Percentiles rank a stretch among this genome's conserved stretches.
phyloP scores from a whole-genome alignment of 2,888 invertebrate species.

The Andrena camellia region DNA sequence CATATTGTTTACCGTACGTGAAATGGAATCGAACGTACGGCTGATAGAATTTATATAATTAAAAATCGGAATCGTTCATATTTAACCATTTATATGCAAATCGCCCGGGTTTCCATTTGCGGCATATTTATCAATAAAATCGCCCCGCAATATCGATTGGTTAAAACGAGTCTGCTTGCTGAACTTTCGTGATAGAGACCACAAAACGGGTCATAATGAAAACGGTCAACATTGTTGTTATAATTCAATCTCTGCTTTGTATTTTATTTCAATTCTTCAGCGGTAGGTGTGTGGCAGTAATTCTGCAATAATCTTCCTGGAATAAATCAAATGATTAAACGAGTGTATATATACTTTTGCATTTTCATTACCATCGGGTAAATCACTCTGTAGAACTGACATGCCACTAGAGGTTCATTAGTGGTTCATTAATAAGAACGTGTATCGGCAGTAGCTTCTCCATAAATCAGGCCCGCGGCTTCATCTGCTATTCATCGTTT shows the following conservation, averaged over 20 bases:
- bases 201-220: not conserved
- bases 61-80: slow-evolving; percentile 4
- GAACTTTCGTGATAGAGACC: not conserved
- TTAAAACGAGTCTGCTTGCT: not conserved
- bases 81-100: slow-evolving; percentile 4
- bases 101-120: not conserved
- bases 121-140: slow-evolving; percentile 13
- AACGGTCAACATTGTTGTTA: not conserved
- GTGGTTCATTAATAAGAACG: not conserved
- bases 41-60: slow-evolving; percentile 10
- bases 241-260: not conserved
- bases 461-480: not conserved
- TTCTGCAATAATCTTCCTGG: not conserved
- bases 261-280: not conserved
- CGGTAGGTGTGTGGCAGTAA: not conserved
- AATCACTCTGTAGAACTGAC: not conserved
- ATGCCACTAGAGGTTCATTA: not conserved
- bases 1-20: not conserved
- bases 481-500: not conserved
- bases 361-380: not conserved
- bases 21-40: not conserved
- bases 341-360: not conserved
- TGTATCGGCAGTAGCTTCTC: not conserved
- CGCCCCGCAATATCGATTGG: not conserved
- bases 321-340: not conserved